Conservation (phyloP, 1,140 invertebrate genomes). For the Goniozus legneri region DNA sequence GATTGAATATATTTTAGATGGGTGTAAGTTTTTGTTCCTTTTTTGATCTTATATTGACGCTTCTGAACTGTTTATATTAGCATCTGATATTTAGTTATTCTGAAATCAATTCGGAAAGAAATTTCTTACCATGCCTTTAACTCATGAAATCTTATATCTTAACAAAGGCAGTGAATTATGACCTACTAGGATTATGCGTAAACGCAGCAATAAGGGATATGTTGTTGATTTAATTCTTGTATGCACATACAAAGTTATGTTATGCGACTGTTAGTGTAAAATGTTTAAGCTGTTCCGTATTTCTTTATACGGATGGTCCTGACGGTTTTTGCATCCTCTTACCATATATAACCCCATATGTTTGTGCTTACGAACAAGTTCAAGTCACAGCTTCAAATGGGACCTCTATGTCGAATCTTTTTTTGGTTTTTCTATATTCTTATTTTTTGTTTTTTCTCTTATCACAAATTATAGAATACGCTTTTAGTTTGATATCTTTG, state of each 20-base stretch:
- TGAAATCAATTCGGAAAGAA: no score
- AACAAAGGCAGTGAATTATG: no score
- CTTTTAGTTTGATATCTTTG: conserved; percentile 14
- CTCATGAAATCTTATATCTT: no score
- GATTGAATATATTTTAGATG: conserved; percentile 3
- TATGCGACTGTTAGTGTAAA: conserved; percentile 5
- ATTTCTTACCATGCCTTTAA: no score
- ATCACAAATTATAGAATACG: conserved; percentile 12
- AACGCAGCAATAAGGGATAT: no score
- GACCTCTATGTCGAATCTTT: conserved; percentile 4
- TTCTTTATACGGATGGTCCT: conserved; percentile 6
- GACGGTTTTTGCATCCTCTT: no score
- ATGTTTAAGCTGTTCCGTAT: background rate
- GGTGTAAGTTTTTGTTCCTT: conserved; percentile 12
- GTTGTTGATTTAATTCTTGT: no score
- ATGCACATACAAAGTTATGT: conserved; percentile 5
- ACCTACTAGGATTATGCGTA: no score
- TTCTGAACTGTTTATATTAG: no score
- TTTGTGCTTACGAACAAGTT: background rate
- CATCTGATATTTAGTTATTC: no score
- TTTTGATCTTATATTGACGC: no score
- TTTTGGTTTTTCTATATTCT: conserved; percentile 14
- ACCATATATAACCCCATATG: conserved; percentile 1
- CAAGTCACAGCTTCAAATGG: background rate
- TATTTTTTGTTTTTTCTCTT: conserved; percentile 19